Evolutionary conservation across 2,888 invertebrate genomes (phyloP).

Genomic region (Callosobruchus maculatus): DNA sequence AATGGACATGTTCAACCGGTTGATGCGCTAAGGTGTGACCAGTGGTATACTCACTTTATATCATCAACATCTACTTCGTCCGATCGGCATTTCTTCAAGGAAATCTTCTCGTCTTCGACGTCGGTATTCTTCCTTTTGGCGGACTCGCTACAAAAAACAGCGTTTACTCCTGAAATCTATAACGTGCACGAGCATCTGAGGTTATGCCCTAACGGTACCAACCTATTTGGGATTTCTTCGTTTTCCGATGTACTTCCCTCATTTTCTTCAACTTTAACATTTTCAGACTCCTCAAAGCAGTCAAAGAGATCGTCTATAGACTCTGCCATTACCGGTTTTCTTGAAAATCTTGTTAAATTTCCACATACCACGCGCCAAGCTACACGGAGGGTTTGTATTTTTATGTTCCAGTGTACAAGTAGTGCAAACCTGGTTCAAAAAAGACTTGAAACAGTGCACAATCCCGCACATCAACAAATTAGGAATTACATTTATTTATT

Average conservation of each 20-base stretch:
- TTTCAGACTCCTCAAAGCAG: slow-evolving; percentile 42
- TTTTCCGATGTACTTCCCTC: slow-evolving; percentile 18
- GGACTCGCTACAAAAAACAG: background rate
- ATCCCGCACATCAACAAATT: no score
- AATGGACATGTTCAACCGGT: no score
- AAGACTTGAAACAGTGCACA: no score
- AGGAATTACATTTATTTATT: no score
- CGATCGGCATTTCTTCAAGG: slow-evolving; percentile 36
- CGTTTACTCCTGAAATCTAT: slow-evolving; percentile 4
- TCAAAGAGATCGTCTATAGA: slow-evolving; percentile 47
- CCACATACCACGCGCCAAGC: slow-evolving; percentile 24
- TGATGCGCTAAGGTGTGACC: background rate
- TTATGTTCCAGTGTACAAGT: background rate
- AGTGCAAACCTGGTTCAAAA: no score
- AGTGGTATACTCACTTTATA: slow-evolving; percentile 37
- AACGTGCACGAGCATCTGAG: slow-evolving; percentile 27
- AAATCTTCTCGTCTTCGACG: slow-evolving; percentile 23
- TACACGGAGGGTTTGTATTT: background rate
- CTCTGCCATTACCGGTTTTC: slow-evolving; percentile 38
- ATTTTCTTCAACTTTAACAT: slow-evolving; percentile 21
- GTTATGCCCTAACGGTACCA: slow-evolving; percentile 27
- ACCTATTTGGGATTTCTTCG: slow-evolving; percentile 25
- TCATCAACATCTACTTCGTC: slow-evolving; percentile 42
- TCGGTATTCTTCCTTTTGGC: slow-evolving; percentile 38
- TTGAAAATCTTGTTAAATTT: slow-evolving; percentile 7